A percentile compares a stretch with the other conserved stretches of the same genome.
Conservation (phyloP, 2,113 vertebrate species). For the Phalacrocorax brasilianus region DNA sequence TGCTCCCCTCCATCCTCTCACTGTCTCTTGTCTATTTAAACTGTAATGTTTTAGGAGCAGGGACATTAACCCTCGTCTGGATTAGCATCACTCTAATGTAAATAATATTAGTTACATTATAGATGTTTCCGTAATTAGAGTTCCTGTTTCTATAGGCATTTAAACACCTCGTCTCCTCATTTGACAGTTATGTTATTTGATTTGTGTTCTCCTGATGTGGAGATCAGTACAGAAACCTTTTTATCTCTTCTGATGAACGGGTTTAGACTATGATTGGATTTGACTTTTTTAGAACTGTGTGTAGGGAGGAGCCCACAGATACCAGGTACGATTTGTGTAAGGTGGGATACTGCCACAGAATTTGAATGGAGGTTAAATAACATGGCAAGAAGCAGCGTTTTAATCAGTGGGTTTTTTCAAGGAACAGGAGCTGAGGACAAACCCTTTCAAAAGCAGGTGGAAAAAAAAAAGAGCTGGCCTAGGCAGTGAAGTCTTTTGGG, state of each 20-base stretch:
- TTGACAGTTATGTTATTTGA: constrained; percentile 58
- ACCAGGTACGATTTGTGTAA: not conserved
- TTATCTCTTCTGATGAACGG: constrained; percentile 2
- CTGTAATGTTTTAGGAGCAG: constrained; percentile 66
- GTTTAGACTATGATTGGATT: constrained; percentile 35
- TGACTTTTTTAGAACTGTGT: not conserved
- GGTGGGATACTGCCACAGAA: not conserved
- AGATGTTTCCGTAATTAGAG: constrained; percentile 68
- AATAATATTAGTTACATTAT: constrained; percentile 70
- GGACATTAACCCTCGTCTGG: constrained; percentile 54
- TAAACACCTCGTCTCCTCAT: constrained; percentile 49
- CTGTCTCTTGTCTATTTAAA: constrained; percentile 49
- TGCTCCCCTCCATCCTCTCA: not conserved
- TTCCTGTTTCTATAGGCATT: constrained; percentile 63
- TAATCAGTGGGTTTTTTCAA: not conserved
- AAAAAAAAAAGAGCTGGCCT: not conserved
- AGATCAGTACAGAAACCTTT: constrained; percentile 32
- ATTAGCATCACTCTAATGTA: constrained; percentile 57
- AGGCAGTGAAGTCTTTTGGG: not conserved
- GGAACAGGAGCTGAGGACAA: not conserved
- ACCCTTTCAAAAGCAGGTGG: not conserved
- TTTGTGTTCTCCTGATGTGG: constrained; percentile 52
- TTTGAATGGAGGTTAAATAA: constrained; percentile 24
- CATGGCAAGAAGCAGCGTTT: not conserved
- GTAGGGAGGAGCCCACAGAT: constrained; percentile 8